Conservation (phyloP, 2,888 invertebrate genomes). For the Microplitis deprimator region DNA sequence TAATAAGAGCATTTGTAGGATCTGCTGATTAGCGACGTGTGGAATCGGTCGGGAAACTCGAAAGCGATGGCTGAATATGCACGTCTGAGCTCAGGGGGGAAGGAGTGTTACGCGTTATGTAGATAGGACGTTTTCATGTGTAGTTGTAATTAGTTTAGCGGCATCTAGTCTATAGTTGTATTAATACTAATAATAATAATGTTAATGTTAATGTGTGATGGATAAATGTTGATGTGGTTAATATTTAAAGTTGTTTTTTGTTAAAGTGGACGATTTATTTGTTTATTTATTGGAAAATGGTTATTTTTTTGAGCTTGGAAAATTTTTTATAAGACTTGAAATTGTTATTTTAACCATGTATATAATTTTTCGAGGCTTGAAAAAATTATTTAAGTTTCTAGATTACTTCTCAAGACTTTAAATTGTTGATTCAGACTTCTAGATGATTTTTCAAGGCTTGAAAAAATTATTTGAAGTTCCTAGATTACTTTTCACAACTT, state of each 20-base stretch:
- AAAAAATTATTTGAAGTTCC: too few relatives aligned
- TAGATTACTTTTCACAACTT: too few relatives aligned
- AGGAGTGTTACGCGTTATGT: constrained; percentile 53
- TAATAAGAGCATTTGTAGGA: too few relatives aligned
- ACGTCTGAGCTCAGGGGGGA: too few relatives aligned
- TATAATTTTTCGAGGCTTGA: too few relatives aligned
- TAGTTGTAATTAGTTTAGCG: constrained; percentile 66
- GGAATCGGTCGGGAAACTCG: not conserved
- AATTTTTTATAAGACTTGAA: too few relatives aligned
- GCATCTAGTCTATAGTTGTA: constrained; percentile 63
- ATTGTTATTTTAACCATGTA: too few relatives aligned
- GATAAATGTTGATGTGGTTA: not conserved
- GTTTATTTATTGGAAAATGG: not conserved
- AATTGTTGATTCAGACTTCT: too few relatives aligned
- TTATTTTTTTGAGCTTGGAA: not conserved
- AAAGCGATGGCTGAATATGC: too few relatives aligned
- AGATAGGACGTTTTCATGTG: constrained; percentile 71
- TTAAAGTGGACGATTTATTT: constrained; percentile 17
- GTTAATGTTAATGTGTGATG: not conserved
- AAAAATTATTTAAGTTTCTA: too few relatives aligned
- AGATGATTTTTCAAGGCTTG: too few relatives aligned
- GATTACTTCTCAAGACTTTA: too few relatives aligned
- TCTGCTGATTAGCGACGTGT: not conserved
- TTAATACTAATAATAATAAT: constrained; percentile 9
- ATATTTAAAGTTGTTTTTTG: not conserved